Evolutionary conservation across 2,797 vertebrate genomes (phyloP).

Genomic region (Potorous gilbertii): DNA sequence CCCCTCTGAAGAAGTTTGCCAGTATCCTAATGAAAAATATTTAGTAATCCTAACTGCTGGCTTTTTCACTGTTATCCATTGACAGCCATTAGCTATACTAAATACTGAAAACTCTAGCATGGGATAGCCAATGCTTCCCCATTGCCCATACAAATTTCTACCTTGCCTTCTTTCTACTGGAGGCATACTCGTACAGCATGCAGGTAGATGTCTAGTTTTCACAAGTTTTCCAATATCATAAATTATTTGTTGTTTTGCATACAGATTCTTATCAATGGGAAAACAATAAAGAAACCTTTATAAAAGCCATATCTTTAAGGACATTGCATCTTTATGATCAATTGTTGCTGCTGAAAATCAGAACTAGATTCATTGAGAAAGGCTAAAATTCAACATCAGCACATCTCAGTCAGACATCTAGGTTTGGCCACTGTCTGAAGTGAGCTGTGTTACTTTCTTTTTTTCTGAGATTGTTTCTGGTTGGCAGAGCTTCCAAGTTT

Average conservation of each 20-base stretch:
- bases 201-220: neutral
- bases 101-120: neutral
- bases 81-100: neutral
- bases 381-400: neutral
- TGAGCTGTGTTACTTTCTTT: neutral
- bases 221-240: neutral
- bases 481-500: slow-evolving; percentile 12
- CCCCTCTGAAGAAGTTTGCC: neutral
- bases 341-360: neutral
- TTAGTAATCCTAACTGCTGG: neutral
- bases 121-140: neutral
- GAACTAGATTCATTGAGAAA: neutral
- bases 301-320: neutral
- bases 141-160: neutral
- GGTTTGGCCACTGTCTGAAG: neutral
- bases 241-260: neutral
- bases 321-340: neutral
- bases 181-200: neutral
- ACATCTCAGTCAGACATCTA: neutral
- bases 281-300: neutral
- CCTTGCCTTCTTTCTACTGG: neutral
- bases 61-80: neutral
- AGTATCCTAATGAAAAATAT: neutral
- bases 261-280: neutral
- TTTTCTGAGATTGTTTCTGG: neutral